phyloP scores from a whole-genome alignment of 1,140 invertebrate genomes.

The Paraescarpia echinospica region DNA sequence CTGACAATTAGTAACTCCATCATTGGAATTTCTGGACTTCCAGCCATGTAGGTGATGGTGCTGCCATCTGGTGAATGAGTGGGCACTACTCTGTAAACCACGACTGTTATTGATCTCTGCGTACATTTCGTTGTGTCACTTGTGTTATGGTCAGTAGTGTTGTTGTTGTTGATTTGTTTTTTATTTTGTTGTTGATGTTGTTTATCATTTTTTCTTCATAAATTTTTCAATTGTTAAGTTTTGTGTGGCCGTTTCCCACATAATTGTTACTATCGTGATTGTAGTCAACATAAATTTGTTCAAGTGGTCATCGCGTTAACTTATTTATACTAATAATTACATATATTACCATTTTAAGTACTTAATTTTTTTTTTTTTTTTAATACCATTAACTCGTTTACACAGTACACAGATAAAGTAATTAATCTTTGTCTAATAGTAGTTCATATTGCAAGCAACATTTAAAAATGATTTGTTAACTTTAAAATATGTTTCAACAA shows the following conservation, averaged over 20 bases:
- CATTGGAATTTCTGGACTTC: not conserved
- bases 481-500: too few species aligned
- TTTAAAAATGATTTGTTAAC: not conserved
- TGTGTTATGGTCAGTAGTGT: not conserved
- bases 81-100: not conserved
- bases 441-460: not conserved
- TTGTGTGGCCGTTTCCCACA: not conserved
- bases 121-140: not conserved
- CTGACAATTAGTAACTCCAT: too few species aligned
- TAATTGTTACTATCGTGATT: not conserved
- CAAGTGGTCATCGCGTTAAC: not conserved
- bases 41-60: not conserved
- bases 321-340: not conserved
- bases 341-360: not conserved
- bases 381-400: not conserved
- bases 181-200: not conserved
- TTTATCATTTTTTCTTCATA: not conserved
- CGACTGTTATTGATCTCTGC: not conserved
- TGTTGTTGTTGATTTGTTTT: not conserved
- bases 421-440: not conserved
- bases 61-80: not conserved
- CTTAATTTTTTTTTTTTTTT: too few species aligned
- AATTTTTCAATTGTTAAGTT: too few species aligned
- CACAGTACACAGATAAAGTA: not conserved
- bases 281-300: not conserved